A percentile compares a stretch with the other conserved stretches of the same genome.
Conservation (phyloP, 92 coral and sea anemone species). For the Porites cylindrica region DNA sequence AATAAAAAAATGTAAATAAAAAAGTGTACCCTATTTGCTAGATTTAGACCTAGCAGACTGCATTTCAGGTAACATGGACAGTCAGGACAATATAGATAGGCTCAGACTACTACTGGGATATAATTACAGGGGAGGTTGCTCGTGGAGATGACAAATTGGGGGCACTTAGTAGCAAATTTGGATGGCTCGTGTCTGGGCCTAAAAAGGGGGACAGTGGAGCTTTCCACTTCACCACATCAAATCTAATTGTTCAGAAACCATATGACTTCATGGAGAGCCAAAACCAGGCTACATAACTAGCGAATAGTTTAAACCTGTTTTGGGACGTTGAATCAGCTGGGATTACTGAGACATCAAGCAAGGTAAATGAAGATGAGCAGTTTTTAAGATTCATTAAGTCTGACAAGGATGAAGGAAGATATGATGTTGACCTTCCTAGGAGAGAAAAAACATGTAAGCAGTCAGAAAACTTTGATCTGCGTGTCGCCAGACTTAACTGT, state of each 20-base stretch:
- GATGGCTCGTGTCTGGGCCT: conserved; percentile 1
- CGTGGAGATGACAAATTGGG: too few relatives aligned
- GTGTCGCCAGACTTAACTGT: neutral
- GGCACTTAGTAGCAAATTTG: neutral
- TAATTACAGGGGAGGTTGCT: too few relatives aligned
- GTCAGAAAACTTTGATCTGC: neutral
- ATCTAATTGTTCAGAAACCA: neutral
- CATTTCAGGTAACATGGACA: neutral
- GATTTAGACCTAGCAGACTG: neutral
- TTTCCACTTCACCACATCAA: neutral
- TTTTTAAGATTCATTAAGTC: neutral
- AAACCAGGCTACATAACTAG: too few relatives aligned
- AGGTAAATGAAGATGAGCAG: neutral
- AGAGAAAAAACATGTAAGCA: neutral
- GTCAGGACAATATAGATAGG: neutral
- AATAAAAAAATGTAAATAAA: too few relatives aligned
- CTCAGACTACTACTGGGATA: too few relatives aligned
- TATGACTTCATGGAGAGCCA: neutral
- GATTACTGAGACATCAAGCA: neutral
- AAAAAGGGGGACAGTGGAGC: neutral
- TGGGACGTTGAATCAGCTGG: too few relatives aligned
- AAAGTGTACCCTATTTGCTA: neutral
- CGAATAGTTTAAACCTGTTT: too few relatives aligned
- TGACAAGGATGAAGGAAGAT: neutral
- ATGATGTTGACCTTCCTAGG: neutral